Evolutionary conservation across 1,140 invertebrate genomes (phyloP).

Genomic region (Diuraphis noxia): DNA sequence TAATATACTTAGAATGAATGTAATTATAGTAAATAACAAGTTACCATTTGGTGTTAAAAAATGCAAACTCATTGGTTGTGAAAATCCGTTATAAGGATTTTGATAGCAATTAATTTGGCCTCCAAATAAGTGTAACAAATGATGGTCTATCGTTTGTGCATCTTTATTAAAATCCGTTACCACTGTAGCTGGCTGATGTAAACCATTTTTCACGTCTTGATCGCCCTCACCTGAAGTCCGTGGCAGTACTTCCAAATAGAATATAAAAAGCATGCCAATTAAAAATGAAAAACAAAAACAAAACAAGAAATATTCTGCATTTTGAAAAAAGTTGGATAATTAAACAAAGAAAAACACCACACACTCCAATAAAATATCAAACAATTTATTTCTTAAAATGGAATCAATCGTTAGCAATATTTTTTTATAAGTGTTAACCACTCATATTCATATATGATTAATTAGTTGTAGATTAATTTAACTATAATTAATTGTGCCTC

Average conservation of each 20-base stretch:
- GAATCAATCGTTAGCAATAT: conserved; percentile 34
- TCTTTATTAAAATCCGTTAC: conserved; percentile 48
- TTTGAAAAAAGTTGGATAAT: conserved; percentile 33
- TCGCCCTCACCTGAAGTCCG: conserved; percentile 53
- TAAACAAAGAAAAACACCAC: conserved; percentile 49
- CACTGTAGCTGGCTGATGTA: conserved; percentile 49
- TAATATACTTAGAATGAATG: conserved; percentile 7
- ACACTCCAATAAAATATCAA: conserved; percentile 26
- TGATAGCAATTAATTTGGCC: conserved; percentile 47
- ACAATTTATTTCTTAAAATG: not conserved
- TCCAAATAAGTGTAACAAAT: conserved; percentile 43
- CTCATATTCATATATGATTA: not conserved
- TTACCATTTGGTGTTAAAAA: conserved; percentile 54
- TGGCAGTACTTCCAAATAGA: conserved; percentile 53
- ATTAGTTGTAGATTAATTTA: conserved; percentile 21
- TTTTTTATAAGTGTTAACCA: not conserved
- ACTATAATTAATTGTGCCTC: conserved; percentile 51
- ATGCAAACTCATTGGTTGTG: conserved; percentile 48
- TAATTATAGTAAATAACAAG: conserved; percentile 45
- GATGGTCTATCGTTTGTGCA: conserved; percentile 47
- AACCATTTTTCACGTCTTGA: conserved; percentile 40
- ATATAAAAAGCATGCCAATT: conserved; percentile 54
- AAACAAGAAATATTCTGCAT: conserved; percentile 51
- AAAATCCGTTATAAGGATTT: conserved; percentile 51
- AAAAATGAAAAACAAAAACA: conserved; percentile 52